phyloP scores from a whole-genome alignment of 2,888 invertebrate genomes.

The Plagodis pulveraria region DNA sequence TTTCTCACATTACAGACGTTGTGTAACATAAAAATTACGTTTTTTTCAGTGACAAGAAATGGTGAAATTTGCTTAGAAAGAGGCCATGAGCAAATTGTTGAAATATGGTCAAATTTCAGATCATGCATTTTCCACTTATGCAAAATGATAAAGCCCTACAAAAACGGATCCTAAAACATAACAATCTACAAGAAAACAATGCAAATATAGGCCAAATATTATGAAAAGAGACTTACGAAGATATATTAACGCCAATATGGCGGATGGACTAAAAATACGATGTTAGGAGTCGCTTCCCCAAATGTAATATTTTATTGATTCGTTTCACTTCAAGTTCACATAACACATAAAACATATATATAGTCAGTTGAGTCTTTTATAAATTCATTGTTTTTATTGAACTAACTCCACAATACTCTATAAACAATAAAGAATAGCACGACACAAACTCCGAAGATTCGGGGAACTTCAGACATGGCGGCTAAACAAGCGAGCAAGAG shows the following conservation, averaged over 20 bases:
- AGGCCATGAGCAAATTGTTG: slow-evolving; percentile 73
- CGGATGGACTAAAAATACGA: slow-evolving; percentile 87
- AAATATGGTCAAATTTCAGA: slow-evolving; percentile 59
- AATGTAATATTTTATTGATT: slow-evolving; percentile 73
- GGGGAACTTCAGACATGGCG: slow-evolving; percentile 85
- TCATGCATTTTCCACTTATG: slow-evolving; percentile 63
- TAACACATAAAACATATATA: slow-evolving; percentile 70
- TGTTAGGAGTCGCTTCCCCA: slow-evolving; percentile 77
- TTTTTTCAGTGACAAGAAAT: slow-evolving; percentile 53
- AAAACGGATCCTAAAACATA: slow-evolving; percentile 71
- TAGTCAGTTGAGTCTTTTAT: slow-evolving; percentile 63
- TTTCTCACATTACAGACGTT: slow-evolving; percentile 22
- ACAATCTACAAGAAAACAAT: slow-evolving; percentile 67
- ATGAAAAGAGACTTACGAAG: slow-evolving; percentile 83
- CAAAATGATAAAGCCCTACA: slow-evolving; percentile 75
- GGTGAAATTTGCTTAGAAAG: slow-evolving; percentile 69
- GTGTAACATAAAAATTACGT: slow-evolving; percentile 40
- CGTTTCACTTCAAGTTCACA: slow-evolving; percentile 71
- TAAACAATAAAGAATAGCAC: slow-evolving; percentile 81
- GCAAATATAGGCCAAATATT: slow-evolving; percentile 73
- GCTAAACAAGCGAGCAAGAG: slow-evolving; percentile 77
- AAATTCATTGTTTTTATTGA: slow-evolving; percentile 69
- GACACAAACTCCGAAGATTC: slow-evolving; percentile 82
- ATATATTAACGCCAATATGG: slow-evolving; percentile 88
- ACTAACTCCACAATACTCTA: slow-evolving; percentile 75